Conservation (phyloP, 1,140 invertebrate genomes). For the Tetragonula clypearis region DNA sequence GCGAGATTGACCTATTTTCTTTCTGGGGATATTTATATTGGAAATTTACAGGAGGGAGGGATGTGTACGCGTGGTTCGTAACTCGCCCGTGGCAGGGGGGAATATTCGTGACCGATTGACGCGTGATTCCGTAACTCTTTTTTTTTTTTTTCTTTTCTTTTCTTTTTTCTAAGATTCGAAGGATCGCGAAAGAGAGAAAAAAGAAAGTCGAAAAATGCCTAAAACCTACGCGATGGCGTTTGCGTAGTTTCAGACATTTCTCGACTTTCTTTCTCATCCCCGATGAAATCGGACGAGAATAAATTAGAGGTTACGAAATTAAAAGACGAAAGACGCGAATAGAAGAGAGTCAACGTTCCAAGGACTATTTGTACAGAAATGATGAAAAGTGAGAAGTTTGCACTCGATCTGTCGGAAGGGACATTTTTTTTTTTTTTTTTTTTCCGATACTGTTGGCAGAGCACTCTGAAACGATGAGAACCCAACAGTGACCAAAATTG, state of each 20-base stretch:
- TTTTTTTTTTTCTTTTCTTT: neutral
- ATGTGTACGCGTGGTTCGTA: neutral
- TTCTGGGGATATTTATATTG: neutral
- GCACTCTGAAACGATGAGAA: neutral
- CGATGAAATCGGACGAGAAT: neutral
- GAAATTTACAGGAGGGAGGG: neutral
- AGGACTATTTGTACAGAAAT: neutral
- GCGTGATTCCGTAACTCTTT: conserved; percentile 3
- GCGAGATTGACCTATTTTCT: neutral
- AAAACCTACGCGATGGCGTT: neutral
- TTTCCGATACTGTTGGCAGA: neutral
- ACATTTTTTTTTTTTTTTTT: neutral
- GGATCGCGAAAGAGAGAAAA: neutral
- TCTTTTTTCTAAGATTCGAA: conserved; percentile 4
- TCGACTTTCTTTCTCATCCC: no score
- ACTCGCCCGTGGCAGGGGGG: neutral
- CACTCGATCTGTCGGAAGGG: conserved; percentile 2
- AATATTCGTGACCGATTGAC: conserved; percentile 40
- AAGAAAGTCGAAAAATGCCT: no score
- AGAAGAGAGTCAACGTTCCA: neutral
- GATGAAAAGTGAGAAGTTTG: neutral
- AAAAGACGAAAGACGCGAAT: neutral
- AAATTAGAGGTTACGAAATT: conserved; percentile 14
- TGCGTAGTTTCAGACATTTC: no score
- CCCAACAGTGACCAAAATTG: conserved; percentile 57